Conservation (phyloP, 2,888 invertebrate species). For the Acanthococcus lagerstroemiae region DNA sequence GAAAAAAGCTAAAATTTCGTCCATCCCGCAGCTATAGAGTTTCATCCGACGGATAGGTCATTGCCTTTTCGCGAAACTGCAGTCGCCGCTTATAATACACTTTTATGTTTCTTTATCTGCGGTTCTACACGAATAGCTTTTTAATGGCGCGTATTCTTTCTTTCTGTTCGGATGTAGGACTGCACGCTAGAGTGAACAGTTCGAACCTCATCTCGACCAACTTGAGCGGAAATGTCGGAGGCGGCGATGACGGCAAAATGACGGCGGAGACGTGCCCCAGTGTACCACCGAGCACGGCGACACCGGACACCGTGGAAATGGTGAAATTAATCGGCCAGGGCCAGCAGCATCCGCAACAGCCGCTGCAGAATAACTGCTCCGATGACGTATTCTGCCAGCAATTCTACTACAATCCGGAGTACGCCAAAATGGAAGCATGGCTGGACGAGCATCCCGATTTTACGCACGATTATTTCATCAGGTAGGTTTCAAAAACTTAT, state of each 20-base stretch:
- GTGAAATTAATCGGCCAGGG: conserved; percentile 14
- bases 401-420: conserved; percentile 67
- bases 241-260: conserved; percentile 44
- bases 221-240: conserved; percentile 51
- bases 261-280: conserved; percentile 40
- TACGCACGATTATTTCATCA: conserved; percentile 86
- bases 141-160: too few species aligned
- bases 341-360: conserved; percentile 3
- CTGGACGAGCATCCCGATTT: conserved; percentile 94
- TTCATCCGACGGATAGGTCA: too few species aligned
- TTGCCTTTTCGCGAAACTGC: too few species aligned
- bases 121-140: too few species aligned
- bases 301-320: conserved; percentile 39
- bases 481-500: conserved; percentile 47
- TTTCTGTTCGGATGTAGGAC: too few species aligned
- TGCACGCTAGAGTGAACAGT: conserved; percentile 62
- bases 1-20: too few species aligned
- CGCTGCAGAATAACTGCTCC: conserved; percentile 14
- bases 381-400: conserved; percentile 42
- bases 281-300: conserved; percentile 44
- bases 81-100: too few species aligned
- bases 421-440: conserved; percentile 87
- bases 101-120: too few species aligned
- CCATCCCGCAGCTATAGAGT: too few species aligned
- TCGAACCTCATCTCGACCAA: conserved; percentile 48